These are phyloP conservation scores for Cricetomys ansorgei DNA, from an alignment of 2,113 vertebrate genomes.

Conservation along the genomic window DNA sequence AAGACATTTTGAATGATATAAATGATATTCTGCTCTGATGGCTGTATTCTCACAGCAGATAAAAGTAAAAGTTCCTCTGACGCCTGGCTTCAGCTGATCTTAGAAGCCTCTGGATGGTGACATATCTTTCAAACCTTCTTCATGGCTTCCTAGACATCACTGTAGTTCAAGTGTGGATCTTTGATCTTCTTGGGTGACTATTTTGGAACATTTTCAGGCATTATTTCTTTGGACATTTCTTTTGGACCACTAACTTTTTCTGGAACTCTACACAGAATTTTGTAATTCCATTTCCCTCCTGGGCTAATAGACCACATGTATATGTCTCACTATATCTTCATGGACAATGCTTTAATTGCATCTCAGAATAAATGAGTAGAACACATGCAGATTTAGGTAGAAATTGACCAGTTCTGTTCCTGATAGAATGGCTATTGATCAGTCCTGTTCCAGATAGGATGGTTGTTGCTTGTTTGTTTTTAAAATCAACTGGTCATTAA, in stretches of 20 bases:
- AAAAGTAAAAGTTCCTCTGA: background rate
- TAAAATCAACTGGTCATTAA: background rate
- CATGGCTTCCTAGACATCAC: background rate
- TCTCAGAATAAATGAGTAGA: background rate
- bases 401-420: background rate
- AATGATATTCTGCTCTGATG: background rate
- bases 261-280: background rate
- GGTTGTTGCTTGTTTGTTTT: background rate
- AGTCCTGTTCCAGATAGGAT: background rate
- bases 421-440: background rate
- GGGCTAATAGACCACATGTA: rapidly evolving
- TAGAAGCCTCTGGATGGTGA: background rate
- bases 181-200: background rate
- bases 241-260: background rate
- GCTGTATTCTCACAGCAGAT: background rate
- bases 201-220: background rate
- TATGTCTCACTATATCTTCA: background rate
- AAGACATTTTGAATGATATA: background rate
- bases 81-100: background rate
- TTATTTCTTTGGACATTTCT: background rate
- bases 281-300: background rate
- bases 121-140: background rate
- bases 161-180: background rate
- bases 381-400: background rate
- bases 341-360: background rate